A percentile compares a stretch with the other conserved stretches of the same genome.
Conservation (phyloP, 1,140 invertebrate species). For the Drosophila subobscura region DNA sequence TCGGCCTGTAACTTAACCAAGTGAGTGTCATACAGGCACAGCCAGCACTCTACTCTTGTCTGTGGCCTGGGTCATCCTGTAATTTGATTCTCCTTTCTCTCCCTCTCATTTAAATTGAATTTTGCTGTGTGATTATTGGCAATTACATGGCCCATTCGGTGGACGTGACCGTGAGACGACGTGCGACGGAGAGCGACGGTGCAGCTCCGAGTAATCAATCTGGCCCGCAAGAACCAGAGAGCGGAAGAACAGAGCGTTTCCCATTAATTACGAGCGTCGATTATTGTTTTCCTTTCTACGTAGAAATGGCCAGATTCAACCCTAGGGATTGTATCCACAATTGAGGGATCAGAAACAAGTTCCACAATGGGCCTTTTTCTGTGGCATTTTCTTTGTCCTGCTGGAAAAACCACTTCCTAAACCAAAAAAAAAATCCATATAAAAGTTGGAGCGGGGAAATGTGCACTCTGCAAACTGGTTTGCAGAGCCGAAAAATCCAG, state of each 20-base stretch:
- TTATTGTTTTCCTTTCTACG: constrained; percentile 49
- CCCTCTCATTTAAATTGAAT: constrained; percentile 60
- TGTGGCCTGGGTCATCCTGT: constrained; percentile 24
- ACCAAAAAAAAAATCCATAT: constrained; percentile 27
- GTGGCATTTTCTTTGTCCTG: constrained; percentile 53
- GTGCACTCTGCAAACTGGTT: constrained; percentile 37
- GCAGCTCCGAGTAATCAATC: constrained; percentile 30
- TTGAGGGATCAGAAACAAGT: constrained; percentile 57
- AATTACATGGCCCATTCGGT: constrained; percentile 52
- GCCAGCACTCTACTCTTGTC: no score
- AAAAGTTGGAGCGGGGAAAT: constrained; percentile 31
- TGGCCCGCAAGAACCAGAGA: constrained; percentile 12
- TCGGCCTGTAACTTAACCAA: neutral
- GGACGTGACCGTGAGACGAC: constrained; percentile 64
- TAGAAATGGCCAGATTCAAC: constrained; percentile 24
- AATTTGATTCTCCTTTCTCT: constrained; percentile 33
- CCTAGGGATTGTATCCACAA: constrained; percentile 4
- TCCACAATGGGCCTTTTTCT: constrained; percentile 47
- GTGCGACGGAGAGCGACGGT: constrained; percentile 10
- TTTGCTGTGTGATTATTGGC: constrained; percentile 66
- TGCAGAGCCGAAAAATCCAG: constrained; percentile 38
- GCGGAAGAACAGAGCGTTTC: constrained; percentile 17
- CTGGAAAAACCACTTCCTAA: constrained; percentile 67
- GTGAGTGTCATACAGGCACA: no score
- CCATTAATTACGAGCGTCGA: constrained; percentile 54